Base-by-base conservation (phyloP, 2,797 vertebrate species). In the Thunnus albacares region DNA sequence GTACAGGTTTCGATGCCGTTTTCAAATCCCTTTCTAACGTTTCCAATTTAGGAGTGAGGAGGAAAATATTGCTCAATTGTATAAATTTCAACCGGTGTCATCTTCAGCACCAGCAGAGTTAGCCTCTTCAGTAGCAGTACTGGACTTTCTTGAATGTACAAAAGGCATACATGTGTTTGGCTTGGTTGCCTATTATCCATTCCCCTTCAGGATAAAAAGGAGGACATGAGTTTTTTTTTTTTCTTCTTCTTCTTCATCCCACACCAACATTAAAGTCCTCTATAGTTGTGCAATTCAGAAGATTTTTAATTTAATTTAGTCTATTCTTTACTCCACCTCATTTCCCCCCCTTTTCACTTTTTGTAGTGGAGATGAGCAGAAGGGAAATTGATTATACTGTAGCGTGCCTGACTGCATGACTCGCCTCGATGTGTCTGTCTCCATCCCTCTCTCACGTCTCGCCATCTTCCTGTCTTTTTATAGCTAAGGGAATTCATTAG, bases 61-160 rank as follows among this genome's bases (percentile, higher is more conserved):
- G 43, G 62, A 73, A 24, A 56, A 47, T 63, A 76, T 89, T 86
- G 84, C 24, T 9, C 45, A 79, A 86, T 81, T 87, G 77, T 92
- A 87, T 49, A 83, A 75, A 20, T 17, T 11, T 71, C 26, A 61
- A 5, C 43, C 2, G 20, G 67, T 79, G 41, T 87, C 7, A 43
- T 38, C 49, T 24, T 67, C 65, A 77, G 74, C 84, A 86, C 87
- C 90, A 93, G 90, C 90, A 93, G 47, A 87, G 69, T 69, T 75
- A 49, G 86, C 84, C 72, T 87, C 83, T 71, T 69, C 73, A 85
- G 89, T 86, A 92, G 90, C 90, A 90, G 74, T 76, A 83, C 90
- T 75, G 68, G 87, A 92, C 87, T 88, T 68, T 57, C 56, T 80
- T 93, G 90, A 93, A 93, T 94, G 92, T 94, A 93, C 51, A 75